Evolutionary conservation across 2,797 vertebrate species (phyloP), one percentile per base, ranked within the genome.

Genomic region (Phoeniculus purpureus): DNA sequence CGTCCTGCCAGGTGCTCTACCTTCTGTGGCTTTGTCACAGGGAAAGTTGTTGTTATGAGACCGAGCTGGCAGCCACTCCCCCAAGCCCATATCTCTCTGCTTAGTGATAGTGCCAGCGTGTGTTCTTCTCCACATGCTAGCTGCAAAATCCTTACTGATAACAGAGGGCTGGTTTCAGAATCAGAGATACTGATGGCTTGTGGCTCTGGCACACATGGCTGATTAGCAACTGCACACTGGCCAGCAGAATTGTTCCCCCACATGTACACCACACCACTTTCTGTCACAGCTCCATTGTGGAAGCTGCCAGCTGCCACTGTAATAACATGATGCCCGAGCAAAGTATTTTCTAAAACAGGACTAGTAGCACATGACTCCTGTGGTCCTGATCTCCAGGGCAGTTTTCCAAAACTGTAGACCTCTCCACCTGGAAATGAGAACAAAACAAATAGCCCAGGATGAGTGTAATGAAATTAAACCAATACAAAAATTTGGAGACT

Each of bases 31-130:
- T 98, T 99, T 95, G 98, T 99, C 62, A 98, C 98, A 1, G 99
- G 99, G 82, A 98, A 98, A 45, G 95, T 62, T 5, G 97, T 87
- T 7, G 97, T 96, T 29, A 97, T 97, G 88, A 99, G 98, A 14
- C 99, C 99, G 2, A 99, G 96, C 96, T 99, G 99, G 94, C 97
- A 98, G 26, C 99, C 98, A 1, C 98, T 98, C 71, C 99, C 99
- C 99, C 99, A 99, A 6, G 98, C 98, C 99, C 99, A 99, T 89
- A 99, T 98, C 96, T 99, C 99, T 59, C 98, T 97, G 95, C 97
- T 98, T 34, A 96, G 96, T 0, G 99, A 98, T 45, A 99, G 96
- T 0, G 99, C 99, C 95, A 99, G 96, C 0, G 98, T 99, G 95
- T 99, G 99, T 34, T 98, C 98, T 92, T 98, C 98, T 10, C 99